Percentiles rank a stretch among this genome's conserved stretches.
phyloP scores from a whole-genome alignment of 2,888 invertebrate species.

The Hirtodrosophila alboralis region DNA sequence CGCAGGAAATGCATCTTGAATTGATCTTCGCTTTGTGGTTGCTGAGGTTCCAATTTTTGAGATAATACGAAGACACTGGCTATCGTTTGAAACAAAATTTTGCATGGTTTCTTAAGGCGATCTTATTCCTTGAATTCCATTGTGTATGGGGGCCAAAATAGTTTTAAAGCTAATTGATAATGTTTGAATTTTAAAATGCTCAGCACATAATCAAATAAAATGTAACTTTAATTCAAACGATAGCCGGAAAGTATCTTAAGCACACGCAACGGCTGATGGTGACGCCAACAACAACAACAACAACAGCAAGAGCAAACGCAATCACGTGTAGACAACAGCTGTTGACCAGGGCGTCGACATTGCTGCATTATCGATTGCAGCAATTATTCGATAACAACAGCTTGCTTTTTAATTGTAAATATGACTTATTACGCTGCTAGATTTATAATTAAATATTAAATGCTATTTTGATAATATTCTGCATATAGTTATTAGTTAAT shows the following conservation, averaged over 20 bases:
- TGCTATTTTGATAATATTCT: no score
- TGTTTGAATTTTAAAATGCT: constrained; percentile 19
- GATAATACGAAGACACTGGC: constrained; percentile 1
- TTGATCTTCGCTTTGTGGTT: background rate
- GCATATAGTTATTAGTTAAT: no score
- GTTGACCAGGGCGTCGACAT: constrained; percentile 38
- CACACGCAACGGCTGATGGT: constrained; percentile 37
- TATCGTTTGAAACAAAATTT: constrained; percentile 18
- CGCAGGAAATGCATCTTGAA: constrained; percentile 54
- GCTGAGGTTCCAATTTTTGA: background rate
- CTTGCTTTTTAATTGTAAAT: no score
- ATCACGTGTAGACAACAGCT: constrained; percentile 67
- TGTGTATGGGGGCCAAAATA: constrained; percentile 11
- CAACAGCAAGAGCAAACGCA: constrained; percentile 24
- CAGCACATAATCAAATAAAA: constrained; percentile 26
- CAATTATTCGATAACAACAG: constrained; percentile 14
- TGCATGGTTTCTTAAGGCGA: constrained; percentile 16
- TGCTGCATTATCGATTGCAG: constrained; percentile 30
- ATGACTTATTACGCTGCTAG: no score
- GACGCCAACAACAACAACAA: constrained; percentile 37
- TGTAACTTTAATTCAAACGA: constrained; percentile 7
- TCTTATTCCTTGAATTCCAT: constrained; percentile 22
- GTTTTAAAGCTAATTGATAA: background rate
- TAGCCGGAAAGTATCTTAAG: constrained; percentile 15
- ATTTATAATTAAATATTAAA: no score